Base-by-base conservation (phyloP, 2,797 vertebrate genomes). In the Notoglanidium macrostoma region DNA sequence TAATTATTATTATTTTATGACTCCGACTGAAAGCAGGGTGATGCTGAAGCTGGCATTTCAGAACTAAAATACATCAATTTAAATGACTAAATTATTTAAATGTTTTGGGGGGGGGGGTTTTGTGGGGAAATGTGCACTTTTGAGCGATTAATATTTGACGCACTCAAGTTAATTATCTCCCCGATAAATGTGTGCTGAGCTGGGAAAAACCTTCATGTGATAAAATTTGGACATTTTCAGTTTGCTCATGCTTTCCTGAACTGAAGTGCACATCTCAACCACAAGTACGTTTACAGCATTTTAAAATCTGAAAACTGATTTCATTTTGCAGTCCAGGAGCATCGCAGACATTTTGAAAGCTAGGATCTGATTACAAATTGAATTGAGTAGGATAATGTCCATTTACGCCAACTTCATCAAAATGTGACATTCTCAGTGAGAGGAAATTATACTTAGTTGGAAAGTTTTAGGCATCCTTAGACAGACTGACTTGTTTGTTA, bases 291-390 rank as follows among this genome's bases (percentile, higher is more conserved):
- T 78, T 57, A 57, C 35, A 78, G 29, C 74, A 21, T 32, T 57
- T 55, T 79, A 23, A 40, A 59, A 35, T 35, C 14, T 19, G 17
- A 35, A 55, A 51, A 35, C 5, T 0, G 57, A n/a, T 82, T 49
- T 32, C 17, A 51, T 83, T 83, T 17, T 12, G 6, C 80, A 83
- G n/a, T 51, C 59, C 61, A 67, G 15, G 15, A 21, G 61, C 44
- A 51, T 51, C n/a, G 0, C n/a, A 51, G 80, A 49, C 44, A 32
- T 67, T 67, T 51, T 67, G 17, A 51, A 67, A 51, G 40, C 61
- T 32, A 9, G 44, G 61, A 32, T 83, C 80, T 29, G 80, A 67
- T 83, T 83, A 67, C 61, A 67, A 21, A 67, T 83, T 32, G 80
- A 83, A 67, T 67, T 29, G n/a, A 51, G 78, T 0, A 61, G 35